Base-by-base conservation (phyloP, 2,797 vertebrate species). In the Geotrypetes seraphini region DNA sequence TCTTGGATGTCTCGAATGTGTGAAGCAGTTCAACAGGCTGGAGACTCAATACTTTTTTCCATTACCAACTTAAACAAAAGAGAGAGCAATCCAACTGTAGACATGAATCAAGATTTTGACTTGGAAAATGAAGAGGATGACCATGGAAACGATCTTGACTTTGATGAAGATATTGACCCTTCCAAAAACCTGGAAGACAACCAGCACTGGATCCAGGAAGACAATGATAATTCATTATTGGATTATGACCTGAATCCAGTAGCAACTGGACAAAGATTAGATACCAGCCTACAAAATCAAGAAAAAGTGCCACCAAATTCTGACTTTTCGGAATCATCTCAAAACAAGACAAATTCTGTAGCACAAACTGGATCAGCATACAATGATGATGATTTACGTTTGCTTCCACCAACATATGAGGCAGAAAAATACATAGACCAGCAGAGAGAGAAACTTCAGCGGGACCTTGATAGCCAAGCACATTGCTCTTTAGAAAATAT, bases 1-100 rank as follows among this genome's bases (percentile, higher is more conserved):
- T 65, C 76, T 25, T 88, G 86, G 86, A 69, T 89, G 45, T 68
- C 79, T 29, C 75, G 78, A 20, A 40, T 85, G 29, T 85, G 81
- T 0, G 77, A 84, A 65, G 73, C 79, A 16, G 53, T 84, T 39
- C 75, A 83, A 12, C 71, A 81, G 46, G 73, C 70, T 11, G 69
- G 79, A n/a, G 70, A 70, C 28, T 60, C 40, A 1, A 38, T 87
- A 25, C 82, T 80, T 34, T 50, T 55, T 28, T 74, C 70, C 0
- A 60, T 86, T 35, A 43, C 67, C 43, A 68, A 54, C 29, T 38
- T 68, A 56, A 73, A 41, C 44, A 72, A 57, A 62, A 51, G 43
- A 22, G 52, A 61, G 18, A 60, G 28, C 31, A 49, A 67, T 11
- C 7, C 56, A 41, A 57, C 43, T 31, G 59, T 50, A 6, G 60